Conservation (phyloP, 1,140 invertebrate genomes). For the Drosophila repleta region DNA sequence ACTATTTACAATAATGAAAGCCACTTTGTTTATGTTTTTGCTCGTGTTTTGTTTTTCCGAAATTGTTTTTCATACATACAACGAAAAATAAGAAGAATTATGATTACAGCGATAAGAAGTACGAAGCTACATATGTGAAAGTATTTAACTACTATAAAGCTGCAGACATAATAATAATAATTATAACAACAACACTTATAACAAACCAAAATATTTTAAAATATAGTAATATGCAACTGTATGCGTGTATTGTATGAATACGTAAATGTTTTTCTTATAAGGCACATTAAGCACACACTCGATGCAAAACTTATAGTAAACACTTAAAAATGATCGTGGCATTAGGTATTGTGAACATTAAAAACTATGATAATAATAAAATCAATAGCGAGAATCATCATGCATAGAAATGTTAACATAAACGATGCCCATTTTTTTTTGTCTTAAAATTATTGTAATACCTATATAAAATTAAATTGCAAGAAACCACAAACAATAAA, state of each 20-base stretch:
- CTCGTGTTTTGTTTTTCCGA: slow-evolving; percentile 20
- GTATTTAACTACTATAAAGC: slow-evolving; percentile 43
- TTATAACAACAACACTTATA: slow-evolving; percentile 13
- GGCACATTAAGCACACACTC: slow-evolving; percentile 49
- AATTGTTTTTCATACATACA: slow-evolving; percentile 40
- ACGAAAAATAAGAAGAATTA: slow-evolving; percentile 7
- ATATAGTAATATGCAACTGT: slow-evolving; percentile 36
- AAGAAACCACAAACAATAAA: slow-evolving; percentile 75
- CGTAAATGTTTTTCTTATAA: slow-evolving; percentile 68
- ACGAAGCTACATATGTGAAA: slow-evolving; percentile 41
- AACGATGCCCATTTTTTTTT: slow-evolving; percentile 65
- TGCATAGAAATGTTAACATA: slow-evolving; percentile 24
- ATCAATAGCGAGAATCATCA: slow-evolving; percentile 9
- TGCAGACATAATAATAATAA: slow-evolving; percentile 23
- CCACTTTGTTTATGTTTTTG: slow-evolving; percentile 18
- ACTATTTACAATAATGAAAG: slow-evolving; percentile 21
- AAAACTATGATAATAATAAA: slow-evolving; percentile 15
- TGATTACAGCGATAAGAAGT: slow-evolving; percentile 35
- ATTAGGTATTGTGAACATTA: slow-evolving; percentile 28
- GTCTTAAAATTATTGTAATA: slow-evolving; percentile 59
- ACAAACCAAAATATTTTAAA: slow-evolving; percentile 13
- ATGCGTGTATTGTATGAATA: slow-evolving; percentile 44
- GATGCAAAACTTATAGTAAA: slow-evolving; percentile 17
- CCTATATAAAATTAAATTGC: slow-evolving; percentile 57
- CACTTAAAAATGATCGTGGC: background rate